Evolutionary conservation across 2,113 vertebrate genomes (phyloP).

Genomic region (Vulpes ferrilata): DNA sequence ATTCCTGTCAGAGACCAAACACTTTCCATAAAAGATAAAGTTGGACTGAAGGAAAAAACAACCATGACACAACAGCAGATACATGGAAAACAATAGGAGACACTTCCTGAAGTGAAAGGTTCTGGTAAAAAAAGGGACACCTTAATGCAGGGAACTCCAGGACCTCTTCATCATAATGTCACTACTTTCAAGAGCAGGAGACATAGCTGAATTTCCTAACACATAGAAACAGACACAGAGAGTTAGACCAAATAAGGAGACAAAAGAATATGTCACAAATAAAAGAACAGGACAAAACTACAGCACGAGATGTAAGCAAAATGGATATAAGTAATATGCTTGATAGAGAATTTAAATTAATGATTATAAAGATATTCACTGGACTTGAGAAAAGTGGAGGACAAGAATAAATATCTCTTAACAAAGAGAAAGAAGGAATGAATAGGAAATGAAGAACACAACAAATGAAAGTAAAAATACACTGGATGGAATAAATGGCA

Average conservation of each 20-base stretch:
- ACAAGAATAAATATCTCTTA: neutral
- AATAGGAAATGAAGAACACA: neutral
- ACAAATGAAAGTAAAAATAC: neutral
- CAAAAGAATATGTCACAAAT: neutral
- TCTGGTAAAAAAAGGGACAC: neutral
- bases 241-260: neutral
- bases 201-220: neutral
- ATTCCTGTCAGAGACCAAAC: neutral
- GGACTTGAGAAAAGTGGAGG: neutral
- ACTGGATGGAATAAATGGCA: neutral
- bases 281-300: neutral
- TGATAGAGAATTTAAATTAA: neutral
- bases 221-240: neutral
- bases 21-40: neutral
- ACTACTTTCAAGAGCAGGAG: neutral
- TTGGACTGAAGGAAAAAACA: neutral
- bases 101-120: neutral
- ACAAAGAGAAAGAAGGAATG: neutral
- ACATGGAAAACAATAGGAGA: neutral
- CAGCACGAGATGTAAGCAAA: neutral
- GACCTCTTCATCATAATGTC: neutral
- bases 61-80: neutral
- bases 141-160: neutral
- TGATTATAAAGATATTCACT: neutral
- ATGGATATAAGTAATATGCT: neutral